phyloP scores from a whole-genome alignment of 2,888 invertebrate species.

The Drosophila limbata region DNA sequence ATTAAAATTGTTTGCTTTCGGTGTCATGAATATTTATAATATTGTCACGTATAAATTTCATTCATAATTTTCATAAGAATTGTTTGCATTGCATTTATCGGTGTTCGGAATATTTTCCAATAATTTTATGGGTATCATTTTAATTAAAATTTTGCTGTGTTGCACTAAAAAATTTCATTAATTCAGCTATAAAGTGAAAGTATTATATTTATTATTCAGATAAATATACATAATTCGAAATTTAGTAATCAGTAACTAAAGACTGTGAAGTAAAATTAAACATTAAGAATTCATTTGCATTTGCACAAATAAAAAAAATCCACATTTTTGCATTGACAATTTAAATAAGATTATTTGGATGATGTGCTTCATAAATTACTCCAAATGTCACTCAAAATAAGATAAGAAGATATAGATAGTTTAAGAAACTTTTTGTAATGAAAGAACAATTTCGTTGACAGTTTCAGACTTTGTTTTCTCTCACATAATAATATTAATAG shows the following conservation, averaged over 20 bases:
- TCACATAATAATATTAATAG: neutral
- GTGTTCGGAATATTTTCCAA: neutral
- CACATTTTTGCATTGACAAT: neutral
- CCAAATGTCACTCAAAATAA: neutral
- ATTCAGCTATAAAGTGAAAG: neutral
- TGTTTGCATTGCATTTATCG: neutral
- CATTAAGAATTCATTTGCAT: neutral
- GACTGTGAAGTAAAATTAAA: neutral
- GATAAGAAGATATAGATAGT: neutral
- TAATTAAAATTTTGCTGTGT: constrained; percentile 43
- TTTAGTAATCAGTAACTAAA: neutral
- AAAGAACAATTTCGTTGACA: no score
- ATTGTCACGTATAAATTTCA: constrained; percentile 3
- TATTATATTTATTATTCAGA: neutral
- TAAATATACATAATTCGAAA: neutral
- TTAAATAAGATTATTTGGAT: neutral
- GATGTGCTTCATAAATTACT: neutral
- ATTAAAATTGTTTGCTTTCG: constrained; percentile 20
- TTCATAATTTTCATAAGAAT: neutral
- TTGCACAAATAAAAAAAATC: no score
- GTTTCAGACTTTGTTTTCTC: neutral
- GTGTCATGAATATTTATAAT: constrained; percentile 1
- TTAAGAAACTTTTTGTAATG: neutral
- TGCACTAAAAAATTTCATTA: constrained; percentile 45
- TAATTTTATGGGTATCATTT: constrained; percentile 21